Evolutionary conservation across 2,113 vertebrate genomes (phyloP).

Genomic region (Ranitomeya imitator): DNA sequence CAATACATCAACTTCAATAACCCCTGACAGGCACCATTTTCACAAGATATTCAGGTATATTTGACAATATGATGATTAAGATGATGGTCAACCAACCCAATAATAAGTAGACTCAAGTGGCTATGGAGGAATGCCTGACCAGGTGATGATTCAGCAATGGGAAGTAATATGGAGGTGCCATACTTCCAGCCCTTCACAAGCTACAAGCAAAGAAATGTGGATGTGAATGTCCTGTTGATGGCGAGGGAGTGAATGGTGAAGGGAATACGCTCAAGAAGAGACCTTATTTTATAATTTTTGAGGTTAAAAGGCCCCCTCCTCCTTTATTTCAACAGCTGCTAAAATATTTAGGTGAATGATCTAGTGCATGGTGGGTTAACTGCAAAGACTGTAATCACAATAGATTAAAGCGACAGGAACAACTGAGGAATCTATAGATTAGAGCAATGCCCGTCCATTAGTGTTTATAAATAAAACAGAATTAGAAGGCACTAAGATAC

Average conservation of each 20-base stretch:
- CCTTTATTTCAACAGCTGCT: background rate
- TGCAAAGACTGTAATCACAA: background rate
- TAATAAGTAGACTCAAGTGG: background rate
- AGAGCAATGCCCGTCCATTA: conserved; percentile 8
- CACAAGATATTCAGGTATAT: background rate
- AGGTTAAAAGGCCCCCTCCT: background rate
- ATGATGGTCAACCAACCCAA: background rate
- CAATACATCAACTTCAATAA: too few relatives aligned
- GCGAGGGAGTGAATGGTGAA: background rate
- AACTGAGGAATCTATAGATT: conserved; percentile 5
- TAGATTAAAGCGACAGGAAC: background rate
- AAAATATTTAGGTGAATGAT: background rate
- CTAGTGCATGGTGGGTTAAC: background rate
- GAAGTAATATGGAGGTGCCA: background rate
- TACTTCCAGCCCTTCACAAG: background rate
- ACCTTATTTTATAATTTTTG: background rate
- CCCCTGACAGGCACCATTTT: too few relatives aligned
- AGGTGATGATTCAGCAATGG: background rate
- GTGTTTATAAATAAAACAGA: conserved; percentile 36
- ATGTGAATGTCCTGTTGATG: background rate
- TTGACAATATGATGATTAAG: background rate
- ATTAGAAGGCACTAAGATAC: background rate
- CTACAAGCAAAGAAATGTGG: background rate
- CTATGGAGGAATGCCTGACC: background rate
- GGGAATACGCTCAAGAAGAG: background rate